These are phyloP conservation scores for Momotus momota DNA, from an alignment of 2,797 vertebrate genomes.

Conservation along the genomic window DNA sequence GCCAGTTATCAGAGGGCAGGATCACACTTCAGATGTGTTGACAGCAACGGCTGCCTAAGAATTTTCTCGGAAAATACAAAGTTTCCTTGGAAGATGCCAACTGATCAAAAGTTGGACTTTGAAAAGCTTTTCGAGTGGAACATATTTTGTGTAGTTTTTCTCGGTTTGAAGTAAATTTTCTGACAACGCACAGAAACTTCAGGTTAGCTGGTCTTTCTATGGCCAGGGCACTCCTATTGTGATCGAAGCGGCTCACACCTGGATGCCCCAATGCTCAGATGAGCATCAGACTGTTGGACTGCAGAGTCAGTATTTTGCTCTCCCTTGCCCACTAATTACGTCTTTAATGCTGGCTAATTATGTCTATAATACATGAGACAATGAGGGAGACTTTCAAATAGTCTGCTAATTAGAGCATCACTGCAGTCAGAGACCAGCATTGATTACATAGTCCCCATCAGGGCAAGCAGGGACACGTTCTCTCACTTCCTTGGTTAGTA, in stretches of 20 bases:
- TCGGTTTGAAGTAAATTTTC: not conserved
- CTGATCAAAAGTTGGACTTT: not conserved
- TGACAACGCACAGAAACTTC: rapidly evolving
- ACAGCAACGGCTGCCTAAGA: conserved; percentile 12
- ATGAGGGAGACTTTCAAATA: conserved; percentile 7
- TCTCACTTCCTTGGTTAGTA: not conserved
- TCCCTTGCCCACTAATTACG: conserved; percentile 1
- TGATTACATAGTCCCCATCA: not conserved
- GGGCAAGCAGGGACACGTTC: conserved; percentile 14
- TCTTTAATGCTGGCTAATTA: conserved; percentile 11
- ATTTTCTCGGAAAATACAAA: not conserved
- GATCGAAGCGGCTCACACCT: not conserved
- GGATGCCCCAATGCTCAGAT: not conserved
- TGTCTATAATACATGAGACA: not conserved
- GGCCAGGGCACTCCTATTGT: not conserved
- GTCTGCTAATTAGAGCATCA: not conserved
- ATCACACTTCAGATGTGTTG: not conserved
- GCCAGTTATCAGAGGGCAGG: conserved; percentile 4
- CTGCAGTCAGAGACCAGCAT: not conserved
- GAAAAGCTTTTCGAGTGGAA: not conserved
- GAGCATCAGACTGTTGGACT: not conserved
- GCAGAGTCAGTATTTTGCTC: not conserved
- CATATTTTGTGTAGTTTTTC: not conserved
- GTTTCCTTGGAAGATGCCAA: not conserved
- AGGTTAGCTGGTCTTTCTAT: not conserved